phyloP scores from a whole-genome alignment of 1,140 invertebrate genomes.

The Cotesia vestalis region DNA sequence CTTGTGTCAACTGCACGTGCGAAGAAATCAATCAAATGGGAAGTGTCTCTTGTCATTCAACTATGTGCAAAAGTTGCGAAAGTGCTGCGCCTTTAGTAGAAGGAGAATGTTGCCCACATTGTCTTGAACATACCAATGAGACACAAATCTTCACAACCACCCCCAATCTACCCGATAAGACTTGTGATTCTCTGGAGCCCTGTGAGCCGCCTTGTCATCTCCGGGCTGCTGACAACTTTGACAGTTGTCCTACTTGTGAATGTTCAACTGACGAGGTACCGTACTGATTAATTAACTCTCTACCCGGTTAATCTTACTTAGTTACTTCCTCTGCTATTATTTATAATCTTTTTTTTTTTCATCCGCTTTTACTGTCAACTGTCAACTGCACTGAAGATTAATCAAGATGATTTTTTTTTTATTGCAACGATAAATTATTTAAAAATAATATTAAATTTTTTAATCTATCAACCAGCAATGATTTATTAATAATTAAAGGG shows the following conservation, averaged over 20 bases:
- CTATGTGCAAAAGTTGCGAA: conserved; percentile 60
- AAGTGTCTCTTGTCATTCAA: conserved; percentile 49
- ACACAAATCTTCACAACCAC: conserved; percentile 28
- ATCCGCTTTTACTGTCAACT: no score
- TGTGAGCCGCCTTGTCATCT: conserved; percentile 51
- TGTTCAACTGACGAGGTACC: conserved; percentile 38
- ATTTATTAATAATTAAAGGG: no score
- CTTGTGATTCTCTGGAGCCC: conserved; percentile 39
- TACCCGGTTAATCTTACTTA: not conserved
- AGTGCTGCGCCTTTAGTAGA: conserved; percentile 44
- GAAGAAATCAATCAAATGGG: conserved; percentile 42
- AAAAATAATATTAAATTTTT: no score
- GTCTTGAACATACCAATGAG: conserved; percentile 40
- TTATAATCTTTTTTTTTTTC: no score
- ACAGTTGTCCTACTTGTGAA: conserved; percentile 51
- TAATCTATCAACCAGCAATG: no score
- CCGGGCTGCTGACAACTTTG: conserved; percentile 42
- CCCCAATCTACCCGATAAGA: conserved; percentile 24
- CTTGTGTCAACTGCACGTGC: conserved; percentile 55
- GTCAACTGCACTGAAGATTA: no score
- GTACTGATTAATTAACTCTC: conserved; percentile 14
- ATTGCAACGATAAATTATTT: no score
- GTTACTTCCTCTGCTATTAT: not conserved
- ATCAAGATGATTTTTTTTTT: no score
- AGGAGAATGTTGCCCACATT: conserved; percentile 60